Conservation (phyloP, 2,797 vertebrate genomes). For the Micromesistius poutassou region DNA sequence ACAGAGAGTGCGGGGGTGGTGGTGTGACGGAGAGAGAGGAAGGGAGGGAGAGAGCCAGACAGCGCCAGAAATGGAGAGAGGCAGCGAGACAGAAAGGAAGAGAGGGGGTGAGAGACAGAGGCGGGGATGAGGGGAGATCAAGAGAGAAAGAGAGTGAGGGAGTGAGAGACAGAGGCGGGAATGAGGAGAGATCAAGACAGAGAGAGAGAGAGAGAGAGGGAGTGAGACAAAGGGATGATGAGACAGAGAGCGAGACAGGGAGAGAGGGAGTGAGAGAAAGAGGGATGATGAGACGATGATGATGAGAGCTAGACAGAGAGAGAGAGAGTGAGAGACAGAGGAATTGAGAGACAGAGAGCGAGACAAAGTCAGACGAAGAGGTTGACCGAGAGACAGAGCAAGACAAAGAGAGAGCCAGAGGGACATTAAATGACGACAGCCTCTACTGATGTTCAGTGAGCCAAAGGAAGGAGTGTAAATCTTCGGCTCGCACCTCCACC, state of each 20-base stretch:
- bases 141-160: not conserved
- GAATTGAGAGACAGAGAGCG: not conserved
- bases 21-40: too few species aligned
- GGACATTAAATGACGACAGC: conserved; percentile 61
- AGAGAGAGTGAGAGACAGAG: not conserved
- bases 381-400: not conserved
- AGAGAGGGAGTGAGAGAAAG: not conserved
- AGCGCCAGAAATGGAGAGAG: not conserved
- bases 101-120: too few species aligned
- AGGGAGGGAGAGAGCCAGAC: not conserved
- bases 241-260: too few species aligned
- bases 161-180: not conserved
- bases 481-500: conserved; percentile 65
- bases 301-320: not conserved
- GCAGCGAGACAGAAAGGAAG: not conserved
- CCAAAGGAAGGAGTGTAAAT: conserved; percentile 68
- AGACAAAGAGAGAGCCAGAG: conserved; percentile 4
- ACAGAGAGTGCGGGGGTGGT: too few species aligned
- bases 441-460: conserved; percentile 75
- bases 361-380: not conserved
- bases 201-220: too few species aligned
- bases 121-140: too few species aligned
- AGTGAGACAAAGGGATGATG: not conserved
- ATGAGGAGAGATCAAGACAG: not conserved
- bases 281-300: not conserved